Percentiles rank a stretch among this genome's conserved stretches.
Conservation (phyloP, 1,140 invertebrate genomes). For the Drosophila seguyi region DNA sequence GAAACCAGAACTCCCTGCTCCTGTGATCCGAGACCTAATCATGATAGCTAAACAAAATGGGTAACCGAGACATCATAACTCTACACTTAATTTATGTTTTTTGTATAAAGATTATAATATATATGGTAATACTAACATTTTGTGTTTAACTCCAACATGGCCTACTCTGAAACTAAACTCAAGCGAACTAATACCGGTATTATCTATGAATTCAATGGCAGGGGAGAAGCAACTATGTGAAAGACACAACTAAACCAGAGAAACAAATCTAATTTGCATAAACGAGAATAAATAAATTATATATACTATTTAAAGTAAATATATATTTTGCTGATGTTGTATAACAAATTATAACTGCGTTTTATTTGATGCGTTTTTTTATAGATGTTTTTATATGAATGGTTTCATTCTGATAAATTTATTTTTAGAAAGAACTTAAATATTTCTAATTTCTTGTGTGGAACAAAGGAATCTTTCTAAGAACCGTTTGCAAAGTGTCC, state of each 20-base stretch:
- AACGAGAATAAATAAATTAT: constrained; percentile 39
- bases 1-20: constrained; percentile 33
- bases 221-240: constrained; percentile 53
- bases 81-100: constrained; percentile 66
- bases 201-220: constrained; percentile 59
- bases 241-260: constrained; percentile 59
- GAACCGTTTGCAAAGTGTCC: neutral
- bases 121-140: constrained; percentile 31
- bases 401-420: neutral
- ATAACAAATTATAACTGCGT: neutral
- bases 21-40: constrained; percentile 44
- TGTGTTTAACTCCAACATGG: constrained; percentile 49
- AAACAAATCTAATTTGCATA: constrained; percentile 71
- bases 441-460: neutral
- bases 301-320: constrained; percentile 42
- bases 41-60: constrained; percentile 18
- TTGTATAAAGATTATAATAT: constrained; percentile 56
- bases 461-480: no score
- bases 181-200: constrained; percentile 66
- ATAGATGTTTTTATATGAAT: neutral
- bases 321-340: constrained; percentile 55
- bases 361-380: constrained; percentile 7
- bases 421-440: neutral
- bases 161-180: constrained; percentile 63
- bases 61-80: constrained; percentile 37